Conservation (phyloP, 1,140 invertebrate species). For the Dermatophagoides farinae region DNA sequence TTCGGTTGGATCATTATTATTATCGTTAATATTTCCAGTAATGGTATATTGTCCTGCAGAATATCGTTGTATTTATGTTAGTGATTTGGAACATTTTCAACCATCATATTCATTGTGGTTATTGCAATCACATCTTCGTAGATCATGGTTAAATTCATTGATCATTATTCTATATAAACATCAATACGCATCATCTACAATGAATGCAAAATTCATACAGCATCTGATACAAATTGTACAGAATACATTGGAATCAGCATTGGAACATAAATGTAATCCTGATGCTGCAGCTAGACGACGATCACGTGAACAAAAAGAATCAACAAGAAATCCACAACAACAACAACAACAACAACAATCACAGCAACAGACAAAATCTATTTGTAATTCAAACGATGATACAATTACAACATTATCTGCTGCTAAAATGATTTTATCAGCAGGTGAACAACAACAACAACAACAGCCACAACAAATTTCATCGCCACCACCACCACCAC, state of each 20-base stretch:
- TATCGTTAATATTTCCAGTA: conserved; percentile 61
- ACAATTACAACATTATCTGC: no score
- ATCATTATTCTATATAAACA: conserved; percentile 91
- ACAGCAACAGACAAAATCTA: no score
- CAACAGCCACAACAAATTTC: no score
- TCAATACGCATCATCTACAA: conserved; percentile 74
- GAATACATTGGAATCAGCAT: conserved; percentile 73
- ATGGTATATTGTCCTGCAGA: conserved; percentile 71
- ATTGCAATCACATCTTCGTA: conserved; percentile 55
- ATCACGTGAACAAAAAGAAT: not conserved
- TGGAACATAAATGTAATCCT: conserved; percentile 55
- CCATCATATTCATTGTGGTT: conserved; percentile 66
- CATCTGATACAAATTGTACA: conserved; percentile 71
- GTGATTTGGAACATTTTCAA: conserved; percentile 23
- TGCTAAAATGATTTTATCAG: no score
- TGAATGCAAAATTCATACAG: conserved; percentile 52
- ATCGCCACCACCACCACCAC: no score
- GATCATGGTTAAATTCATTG: conserved; percentile 76
- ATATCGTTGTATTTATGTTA: conserved; percentile 29
- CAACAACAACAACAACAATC: no score
- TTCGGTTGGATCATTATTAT: conserved; percentile 59
- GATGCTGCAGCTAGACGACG: not conserved
- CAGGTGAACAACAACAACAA: no score
- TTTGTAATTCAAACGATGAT: no score
- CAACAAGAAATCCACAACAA: no score